Evolutionary conservation across 2,113 vertebrate species (phyloP), one percentile per base, ranked within the genome.

Genomic region (Cyanistes caeruleus): DNA sequence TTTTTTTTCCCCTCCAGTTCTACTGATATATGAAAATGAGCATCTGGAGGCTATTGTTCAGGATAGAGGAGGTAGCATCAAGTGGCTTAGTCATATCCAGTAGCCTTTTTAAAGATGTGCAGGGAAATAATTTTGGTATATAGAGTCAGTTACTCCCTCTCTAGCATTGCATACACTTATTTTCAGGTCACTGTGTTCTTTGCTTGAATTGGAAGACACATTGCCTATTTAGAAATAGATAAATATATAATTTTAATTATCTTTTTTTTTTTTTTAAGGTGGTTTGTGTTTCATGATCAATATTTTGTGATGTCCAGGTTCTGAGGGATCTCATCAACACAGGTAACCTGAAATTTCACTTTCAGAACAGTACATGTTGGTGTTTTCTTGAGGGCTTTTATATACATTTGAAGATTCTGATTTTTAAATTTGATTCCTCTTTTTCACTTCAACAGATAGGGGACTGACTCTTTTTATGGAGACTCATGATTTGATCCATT

Each of bases 21-120:
- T 79, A 93, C 75, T 88, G 86, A 89, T 83, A n/a, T 18, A 94
- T 94, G 94, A 93, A 96, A 96, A 96, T 95, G 77, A 93, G 65
- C 93, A 95, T 62, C 93, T 91, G 82, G 84, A 73, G 52, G 27
- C 60, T 91, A 48, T 94, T 95, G 73, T 96, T 94, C 81, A 80
- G 65, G 52, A 44, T 44, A 86, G 60, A 97, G 89, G 63, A 82
- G 46, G 74, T 80, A 86, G 65, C 59, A 89, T 82, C 77, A 76
- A 93, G 76, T 79, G 89, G 55, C 64, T 96, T 95, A 94, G 67
- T 95, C 77, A 84, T 83, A 81, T 77, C 55, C 64, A 84, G 81
- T 89, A 87, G 69, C 58, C 90, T 87, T 91, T 91, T 75, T 75
- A 49, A 84, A 89, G 70, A 94, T 48, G 17, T 87, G 7, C 60